Conservation (phyloP, 2,797 vertebrate genomes). For the Sebastiscus albofasciatus region DNA sequence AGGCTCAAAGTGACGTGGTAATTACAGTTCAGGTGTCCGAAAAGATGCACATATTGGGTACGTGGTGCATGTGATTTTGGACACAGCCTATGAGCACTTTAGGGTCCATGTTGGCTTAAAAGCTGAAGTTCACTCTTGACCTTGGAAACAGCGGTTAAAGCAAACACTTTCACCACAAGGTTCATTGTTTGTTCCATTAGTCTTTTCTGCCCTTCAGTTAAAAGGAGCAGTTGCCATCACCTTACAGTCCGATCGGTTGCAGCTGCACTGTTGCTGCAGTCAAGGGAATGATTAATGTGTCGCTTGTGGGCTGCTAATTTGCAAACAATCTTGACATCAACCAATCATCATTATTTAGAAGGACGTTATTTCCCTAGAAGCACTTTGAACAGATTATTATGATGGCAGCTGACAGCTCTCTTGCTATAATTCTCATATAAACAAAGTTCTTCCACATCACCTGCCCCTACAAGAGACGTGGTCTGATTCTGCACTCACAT, state of each 20-base stretch:
- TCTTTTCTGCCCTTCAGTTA: not conserved
- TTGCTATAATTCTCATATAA: not conserved
- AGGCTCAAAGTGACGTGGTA: too few species aligned
- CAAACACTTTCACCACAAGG: not conserved
- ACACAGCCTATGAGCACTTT: not conserved
- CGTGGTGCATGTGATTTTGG: too few species aligned
- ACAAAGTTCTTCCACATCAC: not conserved
- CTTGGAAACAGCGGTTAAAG: not conserved
- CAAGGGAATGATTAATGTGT: conserved; percentile 1
- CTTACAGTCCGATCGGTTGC: not conserved
- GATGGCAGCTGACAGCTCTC: not conserved
- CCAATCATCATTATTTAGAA: conserved; percentile 2
- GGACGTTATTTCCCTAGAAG: not conserved
- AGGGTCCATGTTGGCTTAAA: not conserved
- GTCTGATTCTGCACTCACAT: not conserved
- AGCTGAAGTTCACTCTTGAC: not conserved
- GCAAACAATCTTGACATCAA: conserved; percentile 9
- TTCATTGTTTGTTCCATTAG: not conserved
- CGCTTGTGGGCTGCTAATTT: not conserved
- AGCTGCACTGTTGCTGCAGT: not conserved
- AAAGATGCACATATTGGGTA: too few species aligned
- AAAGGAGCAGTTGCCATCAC: not conserved
- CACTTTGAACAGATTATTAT: not conserved
- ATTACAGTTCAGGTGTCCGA: too few species aligned
- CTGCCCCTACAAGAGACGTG: not conserved